A percentile compares a stretch with the other conserved stretches of the same genome.
Evolutionary conservation across 2,888 invertebrate genomes (phyloP).

Genomic region (Cantharis nigra): DNA sequence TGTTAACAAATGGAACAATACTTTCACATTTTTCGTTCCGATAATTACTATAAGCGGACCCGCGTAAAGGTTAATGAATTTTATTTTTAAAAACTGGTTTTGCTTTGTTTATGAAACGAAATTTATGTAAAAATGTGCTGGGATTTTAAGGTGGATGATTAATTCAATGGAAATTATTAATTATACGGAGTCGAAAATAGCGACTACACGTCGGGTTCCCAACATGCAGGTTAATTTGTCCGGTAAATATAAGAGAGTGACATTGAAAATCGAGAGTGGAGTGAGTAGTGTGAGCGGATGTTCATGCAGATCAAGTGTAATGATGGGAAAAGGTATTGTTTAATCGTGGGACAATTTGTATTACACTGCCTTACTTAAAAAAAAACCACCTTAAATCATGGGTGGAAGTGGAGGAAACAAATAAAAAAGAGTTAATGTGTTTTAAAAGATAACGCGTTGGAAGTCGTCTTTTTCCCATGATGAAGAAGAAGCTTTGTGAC

Average conservation of each 20-base stretch:
- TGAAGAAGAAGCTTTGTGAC: slow-evolving; percentile 36
- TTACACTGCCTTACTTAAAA: slow-evolving; percentile 57
- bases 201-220: slow-evolving; percentile 1
- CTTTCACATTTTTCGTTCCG: neutral
- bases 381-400: slow-evolving; percentile 51
- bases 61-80: neutral
- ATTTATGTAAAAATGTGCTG: neutral
- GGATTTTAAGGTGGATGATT: slow-evolving; percentile 3
- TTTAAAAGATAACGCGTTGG: slow-evolving; percentile 22
- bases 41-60: neutral
- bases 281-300: slow-evolving; percentile 50
- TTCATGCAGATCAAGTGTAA: slow-evolving; percentile 58
- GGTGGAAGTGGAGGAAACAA: slow-evolving; percentile 41
- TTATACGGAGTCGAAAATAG: neutral
- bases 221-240: slow-evolving; percentile 43
- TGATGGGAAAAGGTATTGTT: slow-evolving; percentile 57
- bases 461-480: slow-evolving; percentile 44
- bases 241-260: slow-evolving; percentile 43
- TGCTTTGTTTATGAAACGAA: neutral
- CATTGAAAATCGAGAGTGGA: slow-evolving; percentile 56
- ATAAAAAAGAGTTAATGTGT: slow-evolving; percentile 43
- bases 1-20: neutral
- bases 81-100: neutral
- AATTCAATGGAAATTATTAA: slow-evolving; percentile 12
- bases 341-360: slow-evolving; percentile 54